Percentiles rank a stretch among this genome's conserved stretches.
Conservation (phyloP, 2,797 vertebrate genomes). For the Hemibagrus guttatus region DNA sequence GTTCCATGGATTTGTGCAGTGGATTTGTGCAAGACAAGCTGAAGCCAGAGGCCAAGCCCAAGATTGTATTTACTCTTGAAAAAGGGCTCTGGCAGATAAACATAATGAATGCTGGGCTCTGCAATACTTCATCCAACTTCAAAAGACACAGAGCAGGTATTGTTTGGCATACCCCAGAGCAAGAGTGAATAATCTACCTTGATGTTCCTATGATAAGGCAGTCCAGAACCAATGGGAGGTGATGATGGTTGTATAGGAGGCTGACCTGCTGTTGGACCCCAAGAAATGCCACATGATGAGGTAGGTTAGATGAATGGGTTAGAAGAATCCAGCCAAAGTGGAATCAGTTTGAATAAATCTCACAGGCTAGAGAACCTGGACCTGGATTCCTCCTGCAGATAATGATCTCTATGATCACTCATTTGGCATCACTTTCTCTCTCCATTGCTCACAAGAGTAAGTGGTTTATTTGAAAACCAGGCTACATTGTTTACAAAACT, state of each 20-base stretch:
- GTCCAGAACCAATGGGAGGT: background rate
- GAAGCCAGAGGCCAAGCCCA: background rate
- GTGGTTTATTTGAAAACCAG: too few species aligned
- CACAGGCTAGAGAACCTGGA: background rate
- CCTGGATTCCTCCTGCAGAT: background rate
- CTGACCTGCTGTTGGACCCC: background rate
- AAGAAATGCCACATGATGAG: background rate
- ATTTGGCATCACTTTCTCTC: background rate
- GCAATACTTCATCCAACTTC: background rate
- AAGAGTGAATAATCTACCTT: background rate
- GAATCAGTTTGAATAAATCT: background rate
- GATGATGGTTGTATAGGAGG: background rate
- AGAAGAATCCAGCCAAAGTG: background rate
- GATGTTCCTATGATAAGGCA: background rate
- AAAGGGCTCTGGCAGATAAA: background rate
- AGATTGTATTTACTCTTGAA: background rate
- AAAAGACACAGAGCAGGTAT: background rate
- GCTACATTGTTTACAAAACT: background rate
- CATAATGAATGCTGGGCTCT: background rate
- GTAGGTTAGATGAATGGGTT: background rate
- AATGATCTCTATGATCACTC: background rate
- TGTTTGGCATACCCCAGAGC: background rate
- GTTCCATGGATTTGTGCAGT: background rate
- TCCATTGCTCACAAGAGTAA: background rate
- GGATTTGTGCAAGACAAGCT: background rate